phyloP scores from a whole-genome alignment of 2,113 vertebrate genomes.

The Pavo muticus region DNA sequence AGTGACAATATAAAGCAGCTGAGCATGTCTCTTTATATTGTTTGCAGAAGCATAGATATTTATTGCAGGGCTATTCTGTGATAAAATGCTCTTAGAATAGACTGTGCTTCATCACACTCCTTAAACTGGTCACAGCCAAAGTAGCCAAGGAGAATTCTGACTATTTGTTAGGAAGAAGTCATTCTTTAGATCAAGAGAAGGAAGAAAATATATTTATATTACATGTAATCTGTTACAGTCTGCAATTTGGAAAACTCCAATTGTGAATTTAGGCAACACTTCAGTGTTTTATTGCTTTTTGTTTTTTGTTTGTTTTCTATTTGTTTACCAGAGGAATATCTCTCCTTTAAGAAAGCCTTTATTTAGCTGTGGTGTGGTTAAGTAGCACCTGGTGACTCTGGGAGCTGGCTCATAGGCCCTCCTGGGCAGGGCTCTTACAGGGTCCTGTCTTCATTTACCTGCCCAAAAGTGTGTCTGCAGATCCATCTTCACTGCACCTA shows the following conservation, averaged over 20 bases:
- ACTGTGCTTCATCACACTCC: background rate
- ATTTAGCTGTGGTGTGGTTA: background rate
- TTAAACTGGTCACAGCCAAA: slow-evolving; percentile 3
- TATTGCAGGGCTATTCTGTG: background rate
- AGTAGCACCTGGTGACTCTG: background rate
- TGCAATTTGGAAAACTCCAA: background rate
- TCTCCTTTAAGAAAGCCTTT: background rate
- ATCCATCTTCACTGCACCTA: background rate
- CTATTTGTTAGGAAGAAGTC: background rate
- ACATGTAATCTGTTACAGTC: background rate
- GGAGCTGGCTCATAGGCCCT: background rate
- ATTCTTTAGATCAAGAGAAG: background rate
- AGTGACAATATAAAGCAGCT: background rate
- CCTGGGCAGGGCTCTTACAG: background rate
- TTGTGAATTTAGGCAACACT: background rate
- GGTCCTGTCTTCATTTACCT: background rate
- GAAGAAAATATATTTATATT: background rate
- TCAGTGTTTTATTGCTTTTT: background rate
- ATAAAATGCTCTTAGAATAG: background rate
- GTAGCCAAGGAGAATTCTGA: background rate
- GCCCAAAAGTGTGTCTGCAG: accelerated
- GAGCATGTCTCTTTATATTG: accelerated
- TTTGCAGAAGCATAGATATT: background rate
- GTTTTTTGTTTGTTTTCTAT: background rate
- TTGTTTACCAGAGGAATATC: background rate